Percentiles rank a stretch among this genome's conserved stretches.
Evolutionary conservation across 2,797 vertebrate genomes (phyloP).

Genomic region (Aplochiton taeniatus): DNA sequence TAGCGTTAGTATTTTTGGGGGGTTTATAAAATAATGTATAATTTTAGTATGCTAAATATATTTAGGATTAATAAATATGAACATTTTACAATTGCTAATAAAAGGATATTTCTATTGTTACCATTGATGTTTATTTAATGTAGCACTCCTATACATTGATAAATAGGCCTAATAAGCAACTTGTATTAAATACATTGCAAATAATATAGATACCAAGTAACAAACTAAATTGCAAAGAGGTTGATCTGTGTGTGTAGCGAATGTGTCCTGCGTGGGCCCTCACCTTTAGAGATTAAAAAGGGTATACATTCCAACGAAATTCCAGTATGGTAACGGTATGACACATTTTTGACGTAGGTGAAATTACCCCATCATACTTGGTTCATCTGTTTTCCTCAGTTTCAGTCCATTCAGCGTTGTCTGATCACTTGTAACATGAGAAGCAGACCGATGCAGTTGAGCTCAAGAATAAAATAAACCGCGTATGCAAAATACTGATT

Average conservation of each 20-base stretch:
- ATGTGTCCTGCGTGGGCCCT: no score
- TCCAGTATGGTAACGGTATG: background rate
- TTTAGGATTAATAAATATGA: no score
- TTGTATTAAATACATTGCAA: background rate
- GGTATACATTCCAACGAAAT: no score
- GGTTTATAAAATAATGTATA: no score
- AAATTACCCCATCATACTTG: background rate
- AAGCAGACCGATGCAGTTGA: constrained; percentile 46
- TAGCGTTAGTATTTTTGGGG: no score
- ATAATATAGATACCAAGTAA: background rate
- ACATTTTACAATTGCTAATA: no score
- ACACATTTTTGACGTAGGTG: constrained; percentile 7
- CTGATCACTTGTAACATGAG: constrained; percentile 61
- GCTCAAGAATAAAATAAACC: constrained; percentile 59
- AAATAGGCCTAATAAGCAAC: background rate
- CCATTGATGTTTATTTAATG: no score
- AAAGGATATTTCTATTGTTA: no score
- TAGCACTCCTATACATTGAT: background rate
- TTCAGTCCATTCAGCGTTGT: constrained; percentile 17
- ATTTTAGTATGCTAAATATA: no score
- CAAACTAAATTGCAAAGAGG: no score
- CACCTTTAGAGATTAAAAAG: no score
- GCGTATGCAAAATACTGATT: constrained; percentile 58
- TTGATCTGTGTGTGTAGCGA: background rate
- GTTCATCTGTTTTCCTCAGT: constrained; percentile 12